Percentiles rank a stretch among this genome's conserved stretches.
These are phyloP conservation scores for Amphipoea lucens DNA, from an alignment of 2,888 invertebrate species.

Conservation along the genomic window DNA sequence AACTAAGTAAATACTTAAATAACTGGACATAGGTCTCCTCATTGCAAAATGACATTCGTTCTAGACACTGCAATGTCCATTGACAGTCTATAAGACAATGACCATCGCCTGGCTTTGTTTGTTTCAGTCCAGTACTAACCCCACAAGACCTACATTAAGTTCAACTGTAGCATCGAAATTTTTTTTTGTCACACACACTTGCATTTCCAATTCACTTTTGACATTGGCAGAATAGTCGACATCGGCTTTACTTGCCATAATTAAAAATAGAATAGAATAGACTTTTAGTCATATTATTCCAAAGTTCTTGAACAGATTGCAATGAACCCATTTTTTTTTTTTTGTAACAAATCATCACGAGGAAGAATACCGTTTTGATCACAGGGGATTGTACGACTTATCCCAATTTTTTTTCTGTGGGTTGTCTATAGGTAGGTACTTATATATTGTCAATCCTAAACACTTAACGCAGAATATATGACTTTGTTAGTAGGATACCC, in stretches of 20 bases:
- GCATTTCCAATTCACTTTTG: no score
- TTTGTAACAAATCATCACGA: not conserved
- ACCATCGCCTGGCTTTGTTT: no score
- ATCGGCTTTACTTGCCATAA: no score
- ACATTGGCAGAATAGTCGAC: no score
- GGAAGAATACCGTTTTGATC: not conserved
- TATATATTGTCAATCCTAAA: not conserved
- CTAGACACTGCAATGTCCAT: not conserved
- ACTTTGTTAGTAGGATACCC: not conserved
- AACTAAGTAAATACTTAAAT: no score
- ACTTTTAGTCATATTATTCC: not conserved
- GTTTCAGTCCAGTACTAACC: no score
- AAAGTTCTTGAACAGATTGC: not conserved
- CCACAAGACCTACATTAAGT: no score
- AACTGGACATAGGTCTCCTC: not conserved
- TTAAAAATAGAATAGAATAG: no score
- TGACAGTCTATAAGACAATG: not conserved
- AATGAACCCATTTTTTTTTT: not conserved
- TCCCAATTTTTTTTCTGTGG: not conserved
- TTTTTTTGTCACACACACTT: no score
- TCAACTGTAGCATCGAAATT: no score
- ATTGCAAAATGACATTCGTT: no score
- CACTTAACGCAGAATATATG: not conserved
- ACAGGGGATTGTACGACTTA: no score
- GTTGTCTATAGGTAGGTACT: not conserved